Percentiles rank a stretch among this genome's conserved stretches.
Evolutionary conservation across 2,888 invertebrate species (phyloP).

Genomic region (Heterodera filipjevi): DNA sequence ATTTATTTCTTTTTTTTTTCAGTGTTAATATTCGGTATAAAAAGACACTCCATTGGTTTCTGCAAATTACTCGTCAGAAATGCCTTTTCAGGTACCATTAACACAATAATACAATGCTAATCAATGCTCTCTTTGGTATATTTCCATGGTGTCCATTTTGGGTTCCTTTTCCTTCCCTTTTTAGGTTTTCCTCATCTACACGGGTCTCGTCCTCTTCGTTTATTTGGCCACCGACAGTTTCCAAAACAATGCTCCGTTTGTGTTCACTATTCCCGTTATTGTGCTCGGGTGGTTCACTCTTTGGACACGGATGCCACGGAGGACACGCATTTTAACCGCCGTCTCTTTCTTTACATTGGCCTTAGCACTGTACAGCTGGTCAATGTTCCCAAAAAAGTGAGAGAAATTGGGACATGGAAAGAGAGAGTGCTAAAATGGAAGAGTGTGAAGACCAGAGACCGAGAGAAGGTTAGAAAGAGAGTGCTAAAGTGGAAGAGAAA

Average conservation of each 20-base stretch:
- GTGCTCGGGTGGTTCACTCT: constrained; percentile 41
- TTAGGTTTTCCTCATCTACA: constrained; percentile 36
- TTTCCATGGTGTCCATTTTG: neutral
- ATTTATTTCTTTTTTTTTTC: no score
- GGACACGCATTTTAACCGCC: constrained; percentile 37
- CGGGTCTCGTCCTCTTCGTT: constrained; percentile 36
- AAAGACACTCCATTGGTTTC: neutral
- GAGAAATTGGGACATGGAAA: neutral
- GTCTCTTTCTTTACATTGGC: constrained; percentile 41
- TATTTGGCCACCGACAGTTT: constrained; percentile 42
- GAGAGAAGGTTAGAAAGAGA: neutral
- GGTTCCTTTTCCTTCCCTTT: neutral
- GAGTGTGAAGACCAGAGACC: no score
- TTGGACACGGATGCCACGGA: constrained; percentile 32
- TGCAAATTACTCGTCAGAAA: neutral
- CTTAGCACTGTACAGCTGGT: constrained; percentile 45
- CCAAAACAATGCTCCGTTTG: constrained; percentile 42
- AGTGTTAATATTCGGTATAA: no score
- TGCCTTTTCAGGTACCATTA: neutral
- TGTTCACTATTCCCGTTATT: constrained; percentile 39
- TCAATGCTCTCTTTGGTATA: neutral
- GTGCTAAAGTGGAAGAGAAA: neutral
- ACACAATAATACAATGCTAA: no score
- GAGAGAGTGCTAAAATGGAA: neutral
- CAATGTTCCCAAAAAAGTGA: constrained; percentile 40